Conservation (phyloP, 1,140 invertebrate genomes). For the Lepidostoma basale region DNA sequence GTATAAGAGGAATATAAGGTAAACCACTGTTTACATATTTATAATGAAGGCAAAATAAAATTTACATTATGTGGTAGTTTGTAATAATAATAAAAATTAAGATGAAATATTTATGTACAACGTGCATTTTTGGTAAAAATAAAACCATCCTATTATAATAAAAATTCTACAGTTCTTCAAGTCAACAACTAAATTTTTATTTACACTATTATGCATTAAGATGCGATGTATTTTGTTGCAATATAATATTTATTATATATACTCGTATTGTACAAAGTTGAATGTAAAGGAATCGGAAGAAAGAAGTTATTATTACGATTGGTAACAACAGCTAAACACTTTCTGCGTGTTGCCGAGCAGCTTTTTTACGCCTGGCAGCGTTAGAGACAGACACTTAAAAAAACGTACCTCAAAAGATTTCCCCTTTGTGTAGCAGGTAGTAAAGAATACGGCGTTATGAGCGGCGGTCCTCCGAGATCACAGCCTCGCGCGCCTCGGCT, state of each 20-base stretch:
- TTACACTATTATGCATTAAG: not conserved
- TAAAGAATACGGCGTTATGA: not conserved
- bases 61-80: no score
- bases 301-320: no score
- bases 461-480: not conserved
- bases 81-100: no score
- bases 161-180: not conserved
- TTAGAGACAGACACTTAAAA: constrained; percentile 6
- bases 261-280: not conserved
- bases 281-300: no score
- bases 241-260: not conserved
- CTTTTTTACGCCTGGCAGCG: not conserved
- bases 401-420: constrained; percentile 22
- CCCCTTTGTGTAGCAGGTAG: constrained; percentile 24
- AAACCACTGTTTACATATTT: no score
- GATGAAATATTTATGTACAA: no score
- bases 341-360: not conserved
- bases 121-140: no score
- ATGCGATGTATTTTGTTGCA: not conserved
- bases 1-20: no score
- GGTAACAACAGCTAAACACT: no score
- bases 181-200: not conserved
- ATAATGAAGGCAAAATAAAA: no score
- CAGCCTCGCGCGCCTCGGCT: not conserved
- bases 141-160: no score